Percentiles rank a stretch among this genome's conserved stretches.
These are phyloP conservation scores for Paraescarpia echinospica DNA, from an alignment of 1,140 invertebrate genomes.

Conservation along the genomic window DNA sequence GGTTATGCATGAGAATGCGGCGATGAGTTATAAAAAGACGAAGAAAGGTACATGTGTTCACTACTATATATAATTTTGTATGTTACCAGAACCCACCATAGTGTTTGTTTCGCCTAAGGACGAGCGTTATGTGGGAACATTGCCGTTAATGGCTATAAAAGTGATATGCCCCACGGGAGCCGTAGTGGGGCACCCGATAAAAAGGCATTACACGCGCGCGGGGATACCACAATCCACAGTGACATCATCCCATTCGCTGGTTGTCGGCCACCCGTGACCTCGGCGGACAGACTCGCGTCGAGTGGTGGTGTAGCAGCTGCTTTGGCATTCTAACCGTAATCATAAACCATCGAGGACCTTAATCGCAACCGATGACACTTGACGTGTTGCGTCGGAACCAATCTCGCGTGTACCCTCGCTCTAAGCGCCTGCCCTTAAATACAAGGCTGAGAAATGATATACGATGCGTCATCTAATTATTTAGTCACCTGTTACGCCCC, in stretches of 20 bases:
- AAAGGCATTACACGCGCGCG: background rate
- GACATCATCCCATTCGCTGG: background rate
- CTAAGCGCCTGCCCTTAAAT: background rate
- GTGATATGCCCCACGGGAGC: background rate
- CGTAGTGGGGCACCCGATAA: background rate
- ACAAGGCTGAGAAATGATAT: background rate
- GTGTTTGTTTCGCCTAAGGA: too few relatives aligned
- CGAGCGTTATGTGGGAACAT: too few relatives aligned
- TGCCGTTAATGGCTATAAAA: too few relatives aligned
- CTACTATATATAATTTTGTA: too few relatives aligned
- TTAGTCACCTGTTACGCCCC: background rate
- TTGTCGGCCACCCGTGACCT: background rate
- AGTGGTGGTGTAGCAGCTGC: background rate
- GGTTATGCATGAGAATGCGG: too few relatives aligned
- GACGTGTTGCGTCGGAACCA: background rate
- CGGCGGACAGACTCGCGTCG: background rate
- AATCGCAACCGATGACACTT: background rate
- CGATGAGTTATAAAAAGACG: too few relatives aligned
- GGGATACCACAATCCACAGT: background rate
- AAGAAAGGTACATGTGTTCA: too few relatives aligned
- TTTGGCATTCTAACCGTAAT: background rate
- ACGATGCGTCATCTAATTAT: background rate
- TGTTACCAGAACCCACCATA: too few relatives aligned
- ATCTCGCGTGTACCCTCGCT: background rate
- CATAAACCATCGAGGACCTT: background rate